Evolutionary conservation across 2,113 vertebrate genomes (phyloP).

Genomic region (Chamaetylas fuelleborni): DNA sequence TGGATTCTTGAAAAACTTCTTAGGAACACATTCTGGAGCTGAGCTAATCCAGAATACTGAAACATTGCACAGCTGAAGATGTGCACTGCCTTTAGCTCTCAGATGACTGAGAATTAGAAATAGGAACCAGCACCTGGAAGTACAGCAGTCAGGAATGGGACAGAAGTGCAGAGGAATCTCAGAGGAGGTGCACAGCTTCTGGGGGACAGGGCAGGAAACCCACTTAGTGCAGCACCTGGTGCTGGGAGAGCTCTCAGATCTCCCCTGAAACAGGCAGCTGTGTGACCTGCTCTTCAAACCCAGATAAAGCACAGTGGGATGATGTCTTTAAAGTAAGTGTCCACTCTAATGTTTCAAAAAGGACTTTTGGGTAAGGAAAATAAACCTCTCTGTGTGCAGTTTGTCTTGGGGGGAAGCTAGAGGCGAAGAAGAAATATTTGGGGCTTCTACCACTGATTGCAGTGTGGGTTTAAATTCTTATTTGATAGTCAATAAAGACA

Average conservation of each 20-base stretch:
- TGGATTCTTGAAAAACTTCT: neutral
- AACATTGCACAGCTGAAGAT: neutral
- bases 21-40: neutral
- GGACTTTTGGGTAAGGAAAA: neutral
- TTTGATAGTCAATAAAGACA: slow-evolving; percentile 29
- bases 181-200: rapidly evolving
- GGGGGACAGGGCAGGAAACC: neutral
- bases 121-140: neutral
- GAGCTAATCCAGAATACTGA: neutral
- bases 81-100: neutral
- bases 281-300: neutral
- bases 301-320: neutral
- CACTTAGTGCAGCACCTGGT: neutral
- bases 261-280: neutral
- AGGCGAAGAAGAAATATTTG: neutral
- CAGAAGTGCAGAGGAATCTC: neutral
- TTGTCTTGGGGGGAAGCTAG: neutral
- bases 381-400: neutral
- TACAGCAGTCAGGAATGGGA: neutral
- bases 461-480: neutral
- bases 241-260: neutral
- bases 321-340: neutral
- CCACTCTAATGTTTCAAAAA: neutral
- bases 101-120: neutral
- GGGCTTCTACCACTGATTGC: neutral